These are phyloP conservation scores for Corella eumyota DNA, from an alignment of 23 tunicate genomes.

Conservation along the genomic window DNA sequence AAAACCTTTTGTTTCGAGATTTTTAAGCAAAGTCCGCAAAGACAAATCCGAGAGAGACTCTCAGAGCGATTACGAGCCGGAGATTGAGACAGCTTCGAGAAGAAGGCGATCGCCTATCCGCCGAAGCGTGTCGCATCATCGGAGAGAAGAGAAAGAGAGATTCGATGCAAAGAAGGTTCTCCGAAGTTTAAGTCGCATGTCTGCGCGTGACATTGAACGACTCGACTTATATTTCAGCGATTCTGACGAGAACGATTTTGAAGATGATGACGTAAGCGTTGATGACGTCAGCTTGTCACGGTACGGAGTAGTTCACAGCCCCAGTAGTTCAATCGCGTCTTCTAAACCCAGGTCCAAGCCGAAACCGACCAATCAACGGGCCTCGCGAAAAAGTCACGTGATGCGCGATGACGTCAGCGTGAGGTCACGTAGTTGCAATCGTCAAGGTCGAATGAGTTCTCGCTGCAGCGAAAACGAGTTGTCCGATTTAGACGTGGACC, in stretches of 20 bases:
- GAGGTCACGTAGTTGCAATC: neutral
- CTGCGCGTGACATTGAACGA: too few species aligned
- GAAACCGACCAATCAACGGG: neutral
- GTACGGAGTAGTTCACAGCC: conserved; percentile 22
- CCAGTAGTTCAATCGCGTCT: neutral
- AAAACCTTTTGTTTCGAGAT: conserved; percentile 4
- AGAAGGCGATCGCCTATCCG: too few species aligned
- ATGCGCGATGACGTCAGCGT: neutral
- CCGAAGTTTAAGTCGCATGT: too few species aligned
- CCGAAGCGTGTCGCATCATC: too few species aligned
- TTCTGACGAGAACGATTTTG: neutral
- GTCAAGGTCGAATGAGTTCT: too few species aligned
- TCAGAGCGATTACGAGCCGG: neutral
- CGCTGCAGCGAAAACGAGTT: too few species aligned
- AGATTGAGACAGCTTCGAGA: too few species aligned
- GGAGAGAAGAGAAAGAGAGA: neutral
- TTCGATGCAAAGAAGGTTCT: neutral
- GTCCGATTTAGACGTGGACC: too few species aligned
- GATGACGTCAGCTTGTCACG: conserved; percentile 56
- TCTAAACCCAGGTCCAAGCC: neutral
- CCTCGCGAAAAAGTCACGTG: neutral
- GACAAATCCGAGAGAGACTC: neutral
- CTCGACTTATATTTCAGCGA: too few species aligned
- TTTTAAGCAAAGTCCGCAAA: neutral
- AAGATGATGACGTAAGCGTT: neutral